phyloP scores from a whole-genome alignment of 2,888 invertebrate species.

The Ectemnius cavifrons region DNA sequence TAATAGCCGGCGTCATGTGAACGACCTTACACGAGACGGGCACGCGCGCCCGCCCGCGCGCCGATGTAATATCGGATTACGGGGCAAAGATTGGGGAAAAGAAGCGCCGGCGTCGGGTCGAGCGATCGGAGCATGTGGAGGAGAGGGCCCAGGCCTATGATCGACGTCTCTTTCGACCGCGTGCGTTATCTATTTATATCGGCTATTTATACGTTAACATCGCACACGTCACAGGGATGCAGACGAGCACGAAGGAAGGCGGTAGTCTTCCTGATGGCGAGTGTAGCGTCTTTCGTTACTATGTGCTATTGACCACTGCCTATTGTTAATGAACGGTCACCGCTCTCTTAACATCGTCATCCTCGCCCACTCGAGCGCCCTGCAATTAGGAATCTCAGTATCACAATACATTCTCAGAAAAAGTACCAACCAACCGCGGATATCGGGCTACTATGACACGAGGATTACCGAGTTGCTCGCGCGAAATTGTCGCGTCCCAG shows the following conservation, averaged over 20 bases:
- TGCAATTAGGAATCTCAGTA: too few species aligned
- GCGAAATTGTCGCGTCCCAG: too few species aligned
- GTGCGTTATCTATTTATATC: conserved; percentile 54
- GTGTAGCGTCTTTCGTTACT: conserved; percentile 17
- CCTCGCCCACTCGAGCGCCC: too few species aligned
- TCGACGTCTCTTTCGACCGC: conserved; percentile 44
- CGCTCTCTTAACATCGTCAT: too few species aligned
- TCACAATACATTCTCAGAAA: too few species aligned
- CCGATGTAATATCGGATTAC: conserved; percentile 14
- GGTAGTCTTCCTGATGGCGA: conserved; percentile 16
- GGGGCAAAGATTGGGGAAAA: conserved; percentile 5
- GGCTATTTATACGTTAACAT: conserved; percentile 60
- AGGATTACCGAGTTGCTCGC: too few species aligned
- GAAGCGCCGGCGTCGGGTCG: conserved; percentile 28
- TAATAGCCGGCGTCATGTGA: not conserved
- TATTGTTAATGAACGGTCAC: not conserved
- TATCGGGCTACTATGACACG: too few species aligned
- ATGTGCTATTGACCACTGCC: conserved; percentile 29
- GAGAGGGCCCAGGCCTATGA: conserved; percentile 35
- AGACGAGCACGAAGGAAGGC: conserved; percentile 19
- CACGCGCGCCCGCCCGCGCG: not conserved
- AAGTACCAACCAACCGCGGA: too few species aligned
- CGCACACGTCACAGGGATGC: conserved; percentile 41
- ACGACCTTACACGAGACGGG: not conserved
- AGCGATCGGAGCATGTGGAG: conserved; percentile 42